Evolutionary conservation across 1,140 invertebrate species (phyloP), one percentile per base, ranked within the genome.

Genomic region (Acromyrmex echinatior): DNA sequence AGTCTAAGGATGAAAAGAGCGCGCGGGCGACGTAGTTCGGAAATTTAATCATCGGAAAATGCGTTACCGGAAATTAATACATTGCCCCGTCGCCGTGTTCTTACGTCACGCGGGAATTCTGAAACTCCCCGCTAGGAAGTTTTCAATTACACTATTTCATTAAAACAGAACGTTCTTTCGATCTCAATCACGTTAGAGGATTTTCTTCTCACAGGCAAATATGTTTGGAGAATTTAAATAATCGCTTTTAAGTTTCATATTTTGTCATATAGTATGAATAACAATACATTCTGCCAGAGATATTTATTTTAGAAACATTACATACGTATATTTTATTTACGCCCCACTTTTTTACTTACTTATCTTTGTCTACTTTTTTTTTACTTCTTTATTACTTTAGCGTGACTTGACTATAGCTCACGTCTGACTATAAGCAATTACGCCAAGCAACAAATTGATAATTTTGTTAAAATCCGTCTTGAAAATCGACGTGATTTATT

Each of bases 41-140:
- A 70, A 62, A 89, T 85, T 87, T 82, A 88, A 88, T 89, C 87
- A 65, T 56, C 21, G 53, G 65, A 76, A 63, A 78, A 86, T 53
- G 62, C 63, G 60, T 35, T 56, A 51, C n/a, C 39, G 70, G 62
- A 78, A 76, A 82, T 82, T 82, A 82, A 82, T 82, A 82, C 56
- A 35, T 49, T 39, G 63, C 62, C 60, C 45, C 53, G 62, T 21
- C 35, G 31, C n/a, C 18, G 68, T 78, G 68, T 78, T 60, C 74
- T 85, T 85, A 45, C 66, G 68, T 81, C 53, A 88, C 45, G 21
- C 45, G 60, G 76, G 53, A 82, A 49, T 82, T 74, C 56, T 58
- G 39, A 51, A 39, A 28, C 58, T 45, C 16, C 56, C 25, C 39
- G 12, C 4, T 39, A 2, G 14, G n/a, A 70, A 70, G 25, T 62